Conservation (phyloP, 2,888 invertebrate genomes). For the Torymus aiolomorphi region DNA sequence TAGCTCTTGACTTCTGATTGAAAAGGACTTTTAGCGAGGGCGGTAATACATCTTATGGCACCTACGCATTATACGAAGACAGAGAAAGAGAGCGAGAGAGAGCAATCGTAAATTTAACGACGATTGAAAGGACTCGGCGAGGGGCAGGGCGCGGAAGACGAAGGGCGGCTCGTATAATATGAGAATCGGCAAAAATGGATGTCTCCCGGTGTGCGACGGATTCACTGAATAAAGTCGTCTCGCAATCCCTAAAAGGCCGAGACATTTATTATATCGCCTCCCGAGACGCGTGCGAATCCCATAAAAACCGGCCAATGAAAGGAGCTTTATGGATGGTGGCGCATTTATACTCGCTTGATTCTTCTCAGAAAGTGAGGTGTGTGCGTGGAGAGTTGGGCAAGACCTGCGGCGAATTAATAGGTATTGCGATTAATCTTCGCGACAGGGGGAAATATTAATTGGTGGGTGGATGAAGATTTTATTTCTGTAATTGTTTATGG, state of each 20-base stretch:
- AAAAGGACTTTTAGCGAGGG: too few relatives aligned
- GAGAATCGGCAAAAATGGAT: conserved; percentile 46
- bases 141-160: not conserved
- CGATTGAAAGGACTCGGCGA: not conserved
- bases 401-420: too few relatives aligned
- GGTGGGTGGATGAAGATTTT: too few relatives aligned
- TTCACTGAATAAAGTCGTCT: conserved; percentile 43
- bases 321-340: conserved; percentile 7
- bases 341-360: conserved; percentile 10
- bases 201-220: conserved; percentile 21
- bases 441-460: too few relatives aligned
- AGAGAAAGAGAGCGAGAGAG: not conserved
- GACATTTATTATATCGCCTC: conserved; percentile 47
- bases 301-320: conserved; percentile 38
- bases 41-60: too few relatives aligned
- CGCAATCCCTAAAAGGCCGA: not conserved
- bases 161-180: conserved; percentile 18
- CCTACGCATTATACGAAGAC: too few relatives aligned
- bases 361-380: too few relatives aligned
- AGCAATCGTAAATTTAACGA: conserved; percentile 6
- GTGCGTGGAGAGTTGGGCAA: too few relatives aligned
- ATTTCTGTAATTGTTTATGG: too few relatives aligned
- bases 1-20: too few relatives aligned
- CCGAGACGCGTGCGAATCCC: conserved; percentile 7
- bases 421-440: too few relatives aligned